A percentile compares a stretch with the other conserved stretches of the same genome.
These are phyloP conservation scores for Laticauda colubrina DNA, from an alignment of 2,113 vertebrate genomes.

Conservation along the genomic window DNA sequence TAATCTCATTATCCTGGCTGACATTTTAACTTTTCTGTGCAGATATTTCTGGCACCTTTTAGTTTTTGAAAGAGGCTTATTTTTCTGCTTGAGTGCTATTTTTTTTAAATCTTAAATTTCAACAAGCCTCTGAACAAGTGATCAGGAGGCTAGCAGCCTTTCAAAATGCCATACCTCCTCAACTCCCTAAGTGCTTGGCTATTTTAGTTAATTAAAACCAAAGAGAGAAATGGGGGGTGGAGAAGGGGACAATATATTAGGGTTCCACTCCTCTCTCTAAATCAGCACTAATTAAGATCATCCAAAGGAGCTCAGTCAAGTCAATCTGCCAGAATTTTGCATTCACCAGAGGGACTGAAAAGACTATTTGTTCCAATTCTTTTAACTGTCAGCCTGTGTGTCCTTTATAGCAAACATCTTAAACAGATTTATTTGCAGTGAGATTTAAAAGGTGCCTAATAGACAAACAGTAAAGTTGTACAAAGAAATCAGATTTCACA, in stretches of 20 bases:
- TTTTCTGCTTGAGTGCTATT: neutral
- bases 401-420: neutral
- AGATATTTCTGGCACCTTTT: neutral
- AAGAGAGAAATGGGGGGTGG: neutral
- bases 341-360: neutral
- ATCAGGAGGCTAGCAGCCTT: neutral
- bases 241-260: neutral
- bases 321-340: neutral
- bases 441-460: neutral
- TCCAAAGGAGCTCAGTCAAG: neutral
- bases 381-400: neutral
- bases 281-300: neutral
- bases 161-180: neutral
- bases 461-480: neutral
- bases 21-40: neutral
- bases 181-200: neutral
- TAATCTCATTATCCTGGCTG: neutral
- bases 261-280: neutral
- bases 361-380: neutral
- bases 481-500: neutral
- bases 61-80: neutral
- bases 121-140: neutral
- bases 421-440: neutral
- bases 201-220: neutral
- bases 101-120: neutral